A percentile compares a stretch with the other conserved stretches of the same genome.
Conservation (phyloP, 2,113 vertebrate species). For the Sprattus sprattus region DNA sequence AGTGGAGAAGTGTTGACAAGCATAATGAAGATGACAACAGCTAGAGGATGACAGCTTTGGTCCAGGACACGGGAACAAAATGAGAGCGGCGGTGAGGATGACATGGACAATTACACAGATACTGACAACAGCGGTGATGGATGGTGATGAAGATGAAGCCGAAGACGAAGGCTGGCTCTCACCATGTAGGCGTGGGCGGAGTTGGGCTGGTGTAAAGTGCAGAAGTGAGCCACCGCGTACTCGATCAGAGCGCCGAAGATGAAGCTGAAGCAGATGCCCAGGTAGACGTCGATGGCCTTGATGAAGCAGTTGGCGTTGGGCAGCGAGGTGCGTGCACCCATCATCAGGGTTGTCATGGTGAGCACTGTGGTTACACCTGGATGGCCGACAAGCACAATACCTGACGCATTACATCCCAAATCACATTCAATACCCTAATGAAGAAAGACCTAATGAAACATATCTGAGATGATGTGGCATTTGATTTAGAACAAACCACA, state of each 20-base stretch:
- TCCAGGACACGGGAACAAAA: background rate
- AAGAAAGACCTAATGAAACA: background rate
- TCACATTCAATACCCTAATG: background rate
- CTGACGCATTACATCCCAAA: background rate
- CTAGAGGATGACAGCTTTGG: background rate
- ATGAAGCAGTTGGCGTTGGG: constrained; percentile 90
- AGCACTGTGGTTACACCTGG: constrained; percentile 85
- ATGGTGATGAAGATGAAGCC: background rate
- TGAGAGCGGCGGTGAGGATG: background rate
- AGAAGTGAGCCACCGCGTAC: constrained; percentile 88
- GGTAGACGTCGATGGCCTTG: constrained; percentile 86
- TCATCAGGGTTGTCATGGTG: constrained; percentile 90
- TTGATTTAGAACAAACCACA: too few relatives aligned
- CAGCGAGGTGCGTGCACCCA: constrained; percentile 85
- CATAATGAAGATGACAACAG: background rate
- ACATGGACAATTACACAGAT: background rate
- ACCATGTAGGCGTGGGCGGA: constrained; percentile 70
- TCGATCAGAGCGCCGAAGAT: constrained; percentile 87
- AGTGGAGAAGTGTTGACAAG: background rate
- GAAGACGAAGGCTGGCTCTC: background rate
- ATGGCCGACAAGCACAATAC: constrained; percentile 7
- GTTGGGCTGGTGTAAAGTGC: constrained; percentile 73
- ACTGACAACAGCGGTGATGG: background rate
- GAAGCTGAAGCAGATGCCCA: constrained; percentile 89
- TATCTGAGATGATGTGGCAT: too few relatives aligned